Evolutionary conservation across 2,888 invertebrate species (phyloP).

Genomic region (Scaptomyza tumidula): DNA sequence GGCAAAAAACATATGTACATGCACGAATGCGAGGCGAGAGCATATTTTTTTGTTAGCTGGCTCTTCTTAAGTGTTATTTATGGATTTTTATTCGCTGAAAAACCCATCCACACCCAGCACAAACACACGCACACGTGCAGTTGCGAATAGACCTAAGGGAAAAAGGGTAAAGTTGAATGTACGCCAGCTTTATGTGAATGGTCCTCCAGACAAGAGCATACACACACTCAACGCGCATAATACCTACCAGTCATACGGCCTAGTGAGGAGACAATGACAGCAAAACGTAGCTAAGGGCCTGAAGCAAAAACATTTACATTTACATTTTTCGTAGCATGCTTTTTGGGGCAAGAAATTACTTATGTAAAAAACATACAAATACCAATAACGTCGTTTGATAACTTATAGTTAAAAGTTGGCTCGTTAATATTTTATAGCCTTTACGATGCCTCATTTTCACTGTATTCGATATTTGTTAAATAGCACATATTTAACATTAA

Average conservation of each 20-base stretch:
- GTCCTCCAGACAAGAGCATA: slow-evolving; percentile 53
- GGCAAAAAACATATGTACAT: slow-evolving; percentile 2
- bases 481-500: slow-evolving; percentile 28
- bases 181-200: slow-evolving; percentile 46
- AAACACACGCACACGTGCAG: neutral
- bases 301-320: neutral
- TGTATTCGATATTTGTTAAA: slow-evolving; percentile 6
- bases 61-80: slow-evolving; percentile 63
- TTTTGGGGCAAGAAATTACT: slow-evolving; percentile 23
- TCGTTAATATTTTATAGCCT: slow-evolving; percentile 20
- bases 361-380: neutral
- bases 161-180: slow-evolving; percentile 63
- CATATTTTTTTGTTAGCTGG: slow-evolving; percentile 61
- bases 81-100: slow-evolving; percentile 50
- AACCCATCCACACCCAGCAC: slow-evolving; percentile 12
- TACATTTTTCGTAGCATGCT: slow-evolving; percentile 39
- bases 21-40: slow-evolving; percentile 9
- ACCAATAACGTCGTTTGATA: slow-evolving; percentile 13
- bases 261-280: slow-evolving; percentile 5
- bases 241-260: neutral
- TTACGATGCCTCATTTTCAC: slow-evolving; percentile 14
- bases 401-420: slow-evolving; percentile 33
- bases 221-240: slow-evolving; percentile 44
- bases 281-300: slow-evolving; percentile 18
- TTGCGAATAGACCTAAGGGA: slow-evolving; percentile 10